Evolutionary conservation across 2,888 invertebrate genomes (phyloP), one percentile per base, ranked within the genome.

Genomic region (Aphidius colemani): DNA sequence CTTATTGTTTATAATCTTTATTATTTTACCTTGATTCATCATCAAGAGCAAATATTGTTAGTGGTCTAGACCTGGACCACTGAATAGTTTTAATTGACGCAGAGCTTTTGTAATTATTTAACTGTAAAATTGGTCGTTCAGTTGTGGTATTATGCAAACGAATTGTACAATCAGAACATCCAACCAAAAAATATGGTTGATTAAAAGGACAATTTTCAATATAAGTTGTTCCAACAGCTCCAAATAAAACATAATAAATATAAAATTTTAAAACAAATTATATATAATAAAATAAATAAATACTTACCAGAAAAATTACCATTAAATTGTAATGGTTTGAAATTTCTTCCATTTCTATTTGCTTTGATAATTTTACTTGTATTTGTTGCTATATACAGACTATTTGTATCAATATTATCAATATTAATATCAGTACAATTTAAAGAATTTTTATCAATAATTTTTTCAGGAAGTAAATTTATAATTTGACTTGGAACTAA

Each of bases 61-160:
- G 84, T 0, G 86, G 85, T 72, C 83, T 84, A 10, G 84, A 83
- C 59, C 77, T 81, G 0, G 86, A 87, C 87, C 87, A 87, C 70
- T 85, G 84, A 7, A 87, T 72, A 5, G 76, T 72, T 68, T 81
- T 82, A 44, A 86, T 78, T 9, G 75, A 74, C 6, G 74, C 73
- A 7, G 67, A 75, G 68, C 68, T 72, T 44, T 77, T 73, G 53
- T 72, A 74, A 63, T 78, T 76, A 63, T 82, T 78, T 43, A 82
- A 67, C 60, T 77, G 78, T 56, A 82, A 79, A 57, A 87, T 74
- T 7, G 86, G 84, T 66, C 77, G 82, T 60, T 82, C 82, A 49
- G 79, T 75, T 40, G 81, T 78, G 60, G 81, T 78, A 1, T 83
- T 83, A 72, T 85, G 85, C 41, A 87, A 76, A 53, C 83, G 79